Percentiles rank a stretch among this genome's conserved stretches.
Conservation (phyloP, 2,113 vertebrate genomes). For the Nycticebus coucang region DNA sequence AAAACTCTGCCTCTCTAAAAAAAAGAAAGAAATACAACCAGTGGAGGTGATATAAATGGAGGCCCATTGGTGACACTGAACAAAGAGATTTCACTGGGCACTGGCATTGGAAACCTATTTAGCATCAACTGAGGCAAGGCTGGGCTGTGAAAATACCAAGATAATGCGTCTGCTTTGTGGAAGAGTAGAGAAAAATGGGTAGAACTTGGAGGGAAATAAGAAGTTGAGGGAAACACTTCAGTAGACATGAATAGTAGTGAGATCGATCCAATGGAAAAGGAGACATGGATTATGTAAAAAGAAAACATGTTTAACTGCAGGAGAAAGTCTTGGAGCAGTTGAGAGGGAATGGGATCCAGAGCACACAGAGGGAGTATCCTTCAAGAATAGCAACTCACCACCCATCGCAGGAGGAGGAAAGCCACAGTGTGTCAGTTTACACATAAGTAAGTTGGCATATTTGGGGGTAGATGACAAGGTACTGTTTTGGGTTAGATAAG, state of each 20-base stretch:
- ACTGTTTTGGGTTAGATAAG: neutral
- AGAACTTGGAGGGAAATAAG: neutral
- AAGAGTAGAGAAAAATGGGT: neutral
- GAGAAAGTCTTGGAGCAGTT: neutral
- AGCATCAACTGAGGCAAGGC: neutral
- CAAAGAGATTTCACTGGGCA: neutral
- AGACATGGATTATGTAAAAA: neutral
- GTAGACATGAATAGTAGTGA: neutral
- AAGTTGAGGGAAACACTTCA: neutral
- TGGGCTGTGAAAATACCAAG: neutral
- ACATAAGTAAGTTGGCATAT: neutral
- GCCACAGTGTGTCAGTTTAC: neutral
- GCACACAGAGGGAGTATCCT: neutral
- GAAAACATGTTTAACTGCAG: neutral
- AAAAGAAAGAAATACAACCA: neutral
- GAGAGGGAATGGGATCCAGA: neutral
- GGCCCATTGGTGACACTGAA: neutral
- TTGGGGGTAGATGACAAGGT: neutral
- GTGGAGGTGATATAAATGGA: neutral
- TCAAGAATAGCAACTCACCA: neutral
- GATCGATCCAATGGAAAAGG: neutral
- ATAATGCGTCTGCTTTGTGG: neutral
- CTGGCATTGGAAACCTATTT: neutral
- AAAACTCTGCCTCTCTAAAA: no score
- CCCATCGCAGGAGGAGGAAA: neutral